phyloP scores from a whole-genome alignment of 2,888 invertebrate species.

The Meloe dianella region DNA sequence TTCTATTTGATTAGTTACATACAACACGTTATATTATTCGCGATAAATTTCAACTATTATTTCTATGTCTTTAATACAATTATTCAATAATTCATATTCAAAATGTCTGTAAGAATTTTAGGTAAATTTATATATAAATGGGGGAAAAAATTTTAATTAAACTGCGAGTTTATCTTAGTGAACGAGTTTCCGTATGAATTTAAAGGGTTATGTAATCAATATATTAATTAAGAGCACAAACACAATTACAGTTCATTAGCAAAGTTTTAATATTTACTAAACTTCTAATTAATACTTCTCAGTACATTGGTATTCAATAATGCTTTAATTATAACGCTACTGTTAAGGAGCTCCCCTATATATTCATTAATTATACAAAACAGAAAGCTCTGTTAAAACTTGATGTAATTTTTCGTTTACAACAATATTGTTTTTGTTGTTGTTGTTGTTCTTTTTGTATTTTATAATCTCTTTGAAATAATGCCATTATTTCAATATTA shows the following conservation, averaged over 20 bases:
- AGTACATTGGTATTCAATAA: conserved; percentile 51
- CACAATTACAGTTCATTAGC: conserved; percentile 59
- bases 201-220: conserved; percentile 58
- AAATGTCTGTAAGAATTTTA: background rate
- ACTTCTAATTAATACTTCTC: conserved; percentile 58
- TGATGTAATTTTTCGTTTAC: conserved; percentile 27
- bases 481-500: background rate
- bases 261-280: conserved; percentile 59
- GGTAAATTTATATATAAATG: no score
- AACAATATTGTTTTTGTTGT: conserved; percentile 22
- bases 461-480: background rate
- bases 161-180: conserved; percentile 45
- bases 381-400: conserved; percentile 25
- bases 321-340: conserved; percentile 46
- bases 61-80: background rate
- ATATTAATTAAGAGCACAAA: conserved; percentile 59
- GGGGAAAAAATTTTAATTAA: conserved; percentile 34
- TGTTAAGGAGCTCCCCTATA: conserved; percentile 22
- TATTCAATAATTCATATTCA: conserved; percentile 1
- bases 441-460: background rate
- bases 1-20: background rate
- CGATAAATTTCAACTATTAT: background rate
- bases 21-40: background rate
- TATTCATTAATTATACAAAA: conserved; percentile 34
- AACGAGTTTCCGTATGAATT: conserved; percentile 49